Conservation (phyloP, 37 sponge, comb jelly and placozoan species). For the Agelas oroides region DNA sequence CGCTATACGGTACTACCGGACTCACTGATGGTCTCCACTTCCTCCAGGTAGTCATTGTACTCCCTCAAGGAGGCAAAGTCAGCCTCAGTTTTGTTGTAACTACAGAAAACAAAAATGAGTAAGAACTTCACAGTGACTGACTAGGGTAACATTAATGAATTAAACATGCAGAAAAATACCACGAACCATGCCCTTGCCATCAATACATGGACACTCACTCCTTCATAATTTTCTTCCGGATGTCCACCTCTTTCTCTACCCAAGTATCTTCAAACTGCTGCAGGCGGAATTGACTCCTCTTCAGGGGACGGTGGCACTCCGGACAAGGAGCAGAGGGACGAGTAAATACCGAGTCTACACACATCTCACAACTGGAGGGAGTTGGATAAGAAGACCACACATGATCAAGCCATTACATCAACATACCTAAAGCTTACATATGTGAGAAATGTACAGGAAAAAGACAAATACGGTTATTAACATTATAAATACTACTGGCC, state of each 20-base stretch:
- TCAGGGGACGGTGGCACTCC: conserved; percentile 82
- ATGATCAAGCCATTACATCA: too few relatives aligned
- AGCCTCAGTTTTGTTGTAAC: conserved; percentile 89
- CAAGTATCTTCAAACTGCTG: conserved; percentile 92
- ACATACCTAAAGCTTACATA: too few relatives aligned
- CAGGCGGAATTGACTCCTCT: conserved; percentile 77
- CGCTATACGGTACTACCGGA: too few relatives aligned
- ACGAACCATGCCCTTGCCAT: too few relatives aligned
- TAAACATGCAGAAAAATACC: too few relatives aligned
- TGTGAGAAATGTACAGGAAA: too few relatives aligned
- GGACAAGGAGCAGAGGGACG: conserved; percentile 94
- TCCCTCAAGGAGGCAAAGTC: conserved; percentile 81
- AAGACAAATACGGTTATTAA: too few relatives aligned
- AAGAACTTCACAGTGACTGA: too few relatives aligned
- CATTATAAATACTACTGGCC: too few relatives aligned
- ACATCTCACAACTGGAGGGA: conserved; percentile 82
- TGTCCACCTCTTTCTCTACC: conserved; percentile 95
- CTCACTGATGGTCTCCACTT: conserved; percentile 89
- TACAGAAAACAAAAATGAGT: background rate
- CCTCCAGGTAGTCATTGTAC: conserved; percentile 97
- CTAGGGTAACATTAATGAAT: too few relatives aligned
- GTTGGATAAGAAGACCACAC: too few relatives aligned
- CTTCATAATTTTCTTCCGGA: conserved; percentile 91
- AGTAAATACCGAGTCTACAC: conserved; percentile 91
- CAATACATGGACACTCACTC: too few relatives aligned